These are phyloP conservation scores for Ommatoiulus sabulosus DNA, from an alignment of 2,888 invertebrate genomes.

Conservation along the genomic window DNA sequence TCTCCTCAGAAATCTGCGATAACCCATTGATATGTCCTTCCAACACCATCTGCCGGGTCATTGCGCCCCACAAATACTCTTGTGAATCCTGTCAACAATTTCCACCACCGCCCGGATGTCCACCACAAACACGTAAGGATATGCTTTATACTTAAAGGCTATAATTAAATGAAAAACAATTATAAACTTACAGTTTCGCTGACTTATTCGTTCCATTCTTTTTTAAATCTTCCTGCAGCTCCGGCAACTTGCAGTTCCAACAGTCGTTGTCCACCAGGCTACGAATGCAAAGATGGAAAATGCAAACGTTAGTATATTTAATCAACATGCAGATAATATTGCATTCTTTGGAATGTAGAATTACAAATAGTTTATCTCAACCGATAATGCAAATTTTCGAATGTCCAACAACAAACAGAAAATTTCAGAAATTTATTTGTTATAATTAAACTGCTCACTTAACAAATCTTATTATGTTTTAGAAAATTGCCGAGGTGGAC, in stretches of 20 bases:
- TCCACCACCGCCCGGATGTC: conserved; percentile 56
- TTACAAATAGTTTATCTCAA: too few relatives aligned
- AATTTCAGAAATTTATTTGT: too few relatives aligned
- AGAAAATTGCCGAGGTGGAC: conserved; percentile 61
- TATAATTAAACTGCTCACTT: neutral
- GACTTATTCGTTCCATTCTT: conserved; percentile 55
- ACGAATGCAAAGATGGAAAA: conserved; percentile 58
- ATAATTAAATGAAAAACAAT: neutral
- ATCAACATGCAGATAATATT: too few relatives aligned
- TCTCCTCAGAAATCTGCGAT: conserved; percentile 78
- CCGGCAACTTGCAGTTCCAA: conserved; percentile 54
- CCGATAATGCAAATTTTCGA: too few relatives aligned
- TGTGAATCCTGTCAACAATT: conserved; percentile 56
- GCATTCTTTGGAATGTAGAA: too few relatives aligned
- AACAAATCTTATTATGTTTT: neutral
- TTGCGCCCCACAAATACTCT: conserved; percentile 56
- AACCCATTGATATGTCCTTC: conserved; percentile 82
- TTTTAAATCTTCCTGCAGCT: conserved; percentile 42
- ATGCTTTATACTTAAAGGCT: neutral
- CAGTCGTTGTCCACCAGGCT: conserved; percentile 59
- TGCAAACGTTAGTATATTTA: conserved; percentile 58
- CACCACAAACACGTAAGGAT: conserved; percentile 54
- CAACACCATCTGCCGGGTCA: conserved; percentile 78
- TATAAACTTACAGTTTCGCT: conserved; percentile 60
- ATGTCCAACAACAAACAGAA: too few relatives aligned